A percentile compares a stretch with the other conserved stretches of the same genome.
phyloP scores from a whole-genome alignment of 2,113 vertebrate genomes.

The Climacteris rufus region DNA sequence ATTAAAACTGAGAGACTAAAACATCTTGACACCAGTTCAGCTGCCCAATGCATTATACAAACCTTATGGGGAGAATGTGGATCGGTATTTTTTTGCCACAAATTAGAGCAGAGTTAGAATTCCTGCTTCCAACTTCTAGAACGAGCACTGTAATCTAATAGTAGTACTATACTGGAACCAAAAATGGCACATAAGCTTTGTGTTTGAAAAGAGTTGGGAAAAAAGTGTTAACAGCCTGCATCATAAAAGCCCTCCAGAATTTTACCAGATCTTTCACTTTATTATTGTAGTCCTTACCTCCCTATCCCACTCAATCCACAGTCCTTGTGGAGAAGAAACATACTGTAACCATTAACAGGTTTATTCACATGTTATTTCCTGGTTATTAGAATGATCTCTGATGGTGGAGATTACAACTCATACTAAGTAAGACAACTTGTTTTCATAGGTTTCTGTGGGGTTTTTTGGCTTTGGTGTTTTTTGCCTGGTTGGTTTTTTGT shows the following conservation, averaged over 20 bases:
- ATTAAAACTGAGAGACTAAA: neutral
- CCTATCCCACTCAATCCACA: neutral
- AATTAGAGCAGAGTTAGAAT: neutral
- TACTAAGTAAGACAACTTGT: neutral
- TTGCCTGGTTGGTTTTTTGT: too few species aligned
- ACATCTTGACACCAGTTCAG: neutral
- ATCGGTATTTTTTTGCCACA: neutral
- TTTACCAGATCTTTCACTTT: neutral
- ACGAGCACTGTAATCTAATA: neutral
- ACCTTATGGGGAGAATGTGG: neutral
- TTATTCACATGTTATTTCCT: neutral
- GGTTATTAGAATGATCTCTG: neutral
- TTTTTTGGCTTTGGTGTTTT: neutral
- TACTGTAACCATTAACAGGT: neutral
- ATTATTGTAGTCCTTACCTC: neutral
- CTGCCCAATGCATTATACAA: neutral
- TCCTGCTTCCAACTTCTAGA: neutral
- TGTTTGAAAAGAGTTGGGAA: neutral
- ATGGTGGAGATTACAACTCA: neutral
- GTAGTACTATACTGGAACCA: neutral
- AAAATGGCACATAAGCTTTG: neutral
- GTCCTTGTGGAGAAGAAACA: neutral
- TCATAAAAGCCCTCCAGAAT: neutral
- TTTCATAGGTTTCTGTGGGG: rapidly evolving
- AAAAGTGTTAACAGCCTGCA: neutral